A percentile compares a stretch with the other conserved stretches of the same genome.
phyloP scores from a whole-genome alignment of 2,888 invertebrate species.

The Tryphoninae sp. region DNA sequence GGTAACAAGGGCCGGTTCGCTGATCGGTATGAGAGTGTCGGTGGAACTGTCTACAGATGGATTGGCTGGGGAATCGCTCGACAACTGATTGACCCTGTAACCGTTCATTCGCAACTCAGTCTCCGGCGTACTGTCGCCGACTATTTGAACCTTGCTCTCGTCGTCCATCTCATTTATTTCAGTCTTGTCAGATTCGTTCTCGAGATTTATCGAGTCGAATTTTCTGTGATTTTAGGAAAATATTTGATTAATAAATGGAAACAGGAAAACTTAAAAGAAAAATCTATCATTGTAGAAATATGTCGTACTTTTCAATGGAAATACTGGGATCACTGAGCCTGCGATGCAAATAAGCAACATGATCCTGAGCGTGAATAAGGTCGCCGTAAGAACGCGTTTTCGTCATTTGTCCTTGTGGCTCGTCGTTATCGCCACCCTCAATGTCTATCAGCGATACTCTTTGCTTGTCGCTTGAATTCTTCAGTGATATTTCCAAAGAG shows the following conservation, averaged over 20 bases:
- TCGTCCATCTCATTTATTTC: constrained; percentile 66
- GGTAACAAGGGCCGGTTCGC: constrained; percentile 70
- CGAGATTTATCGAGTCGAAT: constrained; percentile 78
- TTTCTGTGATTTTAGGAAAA: constrained; percentile 71
- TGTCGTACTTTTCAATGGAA: constrained; percentile 87
- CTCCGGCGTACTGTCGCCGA: constrained; percentile 65
- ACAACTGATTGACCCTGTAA: constrained; percentile 71
- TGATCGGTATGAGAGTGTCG: constrained; percentile 82
- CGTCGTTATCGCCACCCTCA: constrained; percentile 77
- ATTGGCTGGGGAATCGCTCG: constrained; percentile 75
- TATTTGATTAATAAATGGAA: not conserved
- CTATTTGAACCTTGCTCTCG: constrained; percentile 68
- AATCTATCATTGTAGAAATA: not conserved
- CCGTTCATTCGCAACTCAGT: constrained; percentile 69
- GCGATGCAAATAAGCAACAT: constrained; percentile 84
- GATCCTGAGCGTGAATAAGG: constrained; percentile 86
- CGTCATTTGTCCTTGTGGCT: constrained; percentile 85
- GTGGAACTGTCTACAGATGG: constrained; percentile 83
- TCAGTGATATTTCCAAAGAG: constrained; percentile 78
- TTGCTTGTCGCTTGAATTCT: constrained; percentile 80
- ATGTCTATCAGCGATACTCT: constrained; percentile 78
- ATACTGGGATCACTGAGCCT: constrained; percentile 94
- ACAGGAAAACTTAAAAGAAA: not conserved
- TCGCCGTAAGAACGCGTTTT: constrained; percentile 95
- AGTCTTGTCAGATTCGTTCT: constrained; percentile 74